phyloP scores from a whole-genome alignment of 2,888 invertebrate genomes.

The Nymphalis urticae region DNA sequence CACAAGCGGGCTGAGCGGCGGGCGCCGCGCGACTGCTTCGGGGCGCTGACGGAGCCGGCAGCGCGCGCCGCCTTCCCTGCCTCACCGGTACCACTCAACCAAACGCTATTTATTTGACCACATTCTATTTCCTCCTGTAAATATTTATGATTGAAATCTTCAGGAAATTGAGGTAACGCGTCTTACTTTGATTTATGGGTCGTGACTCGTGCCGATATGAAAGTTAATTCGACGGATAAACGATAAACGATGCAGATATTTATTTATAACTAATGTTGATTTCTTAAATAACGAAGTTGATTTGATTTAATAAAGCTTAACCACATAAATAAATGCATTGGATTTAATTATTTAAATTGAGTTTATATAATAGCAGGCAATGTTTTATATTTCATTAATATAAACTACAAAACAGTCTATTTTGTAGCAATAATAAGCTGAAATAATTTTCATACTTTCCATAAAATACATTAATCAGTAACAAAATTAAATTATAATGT shows the following conservation, averaged over 20 bases:
- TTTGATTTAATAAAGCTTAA: too few species aligned
- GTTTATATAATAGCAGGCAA: too few species aligned
- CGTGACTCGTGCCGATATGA: neutral
- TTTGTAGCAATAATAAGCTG: neutral
- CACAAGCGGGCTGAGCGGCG: conserved; percentile 50
- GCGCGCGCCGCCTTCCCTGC: conserved; percentile 22
- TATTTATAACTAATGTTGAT: neutral
- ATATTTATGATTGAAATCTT: conserved; percentile 16
- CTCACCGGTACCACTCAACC: conserved; percentile 9
- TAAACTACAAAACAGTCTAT: neutral
- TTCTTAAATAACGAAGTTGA: neutral
- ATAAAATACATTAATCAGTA: neutral
- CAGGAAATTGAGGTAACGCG: conserved; percentile 10
- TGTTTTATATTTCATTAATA: too few species aligned
- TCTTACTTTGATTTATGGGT: conserved; percentile 1
- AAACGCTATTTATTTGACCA: conserved; percentile 13
- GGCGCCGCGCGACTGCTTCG: conserved; percentile 62
- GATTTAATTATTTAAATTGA: too few species aligned
- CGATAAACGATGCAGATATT: neutral
- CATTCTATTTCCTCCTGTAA: conserved; percentile 15
- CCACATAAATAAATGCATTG: too few species aligned
- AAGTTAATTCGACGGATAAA: neutral
- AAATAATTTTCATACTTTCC: too few species aligned
- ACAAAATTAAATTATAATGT: neutral
- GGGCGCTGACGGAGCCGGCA: conserved; percentile 12